Evolutionary conservation across 2,113 vertebrate species (phyloP).

Genomic region (Osmerus mordax): DNA sequence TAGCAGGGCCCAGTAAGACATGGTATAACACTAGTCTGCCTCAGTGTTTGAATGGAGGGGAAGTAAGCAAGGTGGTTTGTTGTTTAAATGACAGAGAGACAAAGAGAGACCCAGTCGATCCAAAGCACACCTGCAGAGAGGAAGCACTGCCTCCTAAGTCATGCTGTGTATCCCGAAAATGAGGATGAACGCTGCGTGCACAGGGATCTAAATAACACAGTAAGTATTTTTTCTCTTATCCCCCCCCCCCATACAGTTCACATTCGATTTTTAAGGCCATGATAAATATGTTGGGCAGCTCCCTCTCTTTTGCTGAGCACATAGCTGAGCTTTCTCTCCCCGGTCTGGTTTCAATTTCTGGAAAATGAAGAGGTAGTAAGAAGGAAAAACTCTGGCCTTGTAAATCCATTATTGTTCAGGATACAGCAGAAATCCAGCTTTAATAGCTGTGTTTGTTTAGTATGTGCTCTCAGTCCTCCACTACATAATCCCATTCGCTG

Average conservation of each 20-base stretch:
- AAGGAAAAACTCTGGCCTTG: constrained; percentile 55
- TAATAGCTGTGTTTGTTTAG: constrained; percentile 62
- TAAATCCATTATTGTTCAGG: constrained; percentile 70
- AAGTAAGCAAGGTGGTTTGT: too few species aligned
- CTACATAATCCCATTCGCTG: constrained; percentile 65
- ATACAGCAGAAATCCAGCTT: constrained; percentile 64
- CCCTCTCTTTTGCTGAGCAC: constrained; percentile 33
- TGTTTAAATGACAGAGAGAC: neutral
- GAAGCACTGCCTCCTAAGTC: too few species aligned
- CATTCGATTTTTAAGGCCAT: constrained; percentile 42
- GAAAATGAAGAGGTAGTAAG: constrained; percentile 62
- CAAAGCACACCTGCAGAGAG: too few species aligned
- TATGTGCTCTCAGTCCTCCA: constrained; percentile 60
- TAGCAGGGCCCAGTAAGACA: neutral
- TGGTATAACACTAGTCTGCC: too few species aligned
- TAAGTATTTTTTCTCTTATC: neutral
- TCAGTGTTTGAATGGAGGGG: too few species aligned
- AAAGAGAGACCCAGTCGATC: neutral
- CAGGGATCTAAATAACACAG: neutral
- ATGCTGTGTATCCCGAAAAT: too few species aligned
- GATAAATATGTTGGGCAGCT: constrained; percentile 38
- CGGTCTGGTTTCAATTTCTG: constrained; percentile 73
- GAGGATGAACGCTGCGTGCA: neutral
- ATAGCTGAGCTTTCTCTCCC: constrained; percentile 28
- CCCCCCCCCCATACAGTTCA: neutral